Evolutionary conservation across 2,113 vertebrate genomes (phyloP), one percentile per base, ranked within the genome.

Genomic region (Tinamus guttatus): DNA sequence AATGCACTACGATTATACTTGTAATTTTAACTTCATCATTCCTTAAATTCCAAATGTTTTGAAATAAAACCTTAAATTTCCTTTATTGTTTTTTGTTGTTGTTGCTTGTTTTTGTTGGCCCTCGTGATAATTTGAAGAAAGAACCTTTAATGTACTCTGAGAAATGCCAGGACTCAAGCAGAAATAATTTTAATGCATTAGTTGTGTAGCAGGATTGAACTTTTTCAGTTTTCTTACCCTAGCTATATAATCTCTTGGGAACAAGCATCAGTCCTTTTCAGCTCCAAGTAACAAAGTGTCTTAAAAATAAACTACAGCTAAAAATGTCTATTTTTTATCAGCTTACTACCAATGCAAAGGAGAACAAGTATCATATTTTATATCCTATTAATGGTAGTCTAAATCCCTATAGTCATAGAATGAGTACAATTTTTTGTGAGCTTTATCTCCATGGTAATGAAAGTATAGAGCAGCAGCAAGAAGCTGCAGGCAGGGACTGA

Each of bases 371-470:
- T 65, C 28, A 4, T 40, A 41, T 40, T 96, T 90, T 85, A 68
- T 0, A 3, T 14, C n/a, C 68, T 65, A 67, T 58, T 91, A 90
- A 65, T 64, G 75, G 75, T 92, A 95, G 91, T 74, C 70, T 56
- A 94, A 96, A 94, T 73, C 85, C 49, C 87, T 82, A 41, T 84
- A 74, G 75, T 84, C 40, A 8, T 9, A 17, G 54, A 95, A 77
- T 71, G 67, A 67, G 51, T 47, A 86, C 3, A 2, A 90, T 90
- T 95, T 94, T 85, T 69, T 94, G 89, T 22, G 84, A 90, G 85
- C 65, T 83, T 95, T 87, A 95, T 97, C 93, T 94, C 94, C 97
- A 97, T 96, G 95, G 94, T 91, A 96, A 96, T 97, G 85, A 36
- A 74, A 93, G 62, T 7, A 4, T 51, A 87, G 59, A 54, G 60